Evolutionary conservation across 2,797 vertebrate genomes (phyloP), one percentile per base, ranked within the genome.

Genomic region (Lateolabrax maculatus): DNA sequence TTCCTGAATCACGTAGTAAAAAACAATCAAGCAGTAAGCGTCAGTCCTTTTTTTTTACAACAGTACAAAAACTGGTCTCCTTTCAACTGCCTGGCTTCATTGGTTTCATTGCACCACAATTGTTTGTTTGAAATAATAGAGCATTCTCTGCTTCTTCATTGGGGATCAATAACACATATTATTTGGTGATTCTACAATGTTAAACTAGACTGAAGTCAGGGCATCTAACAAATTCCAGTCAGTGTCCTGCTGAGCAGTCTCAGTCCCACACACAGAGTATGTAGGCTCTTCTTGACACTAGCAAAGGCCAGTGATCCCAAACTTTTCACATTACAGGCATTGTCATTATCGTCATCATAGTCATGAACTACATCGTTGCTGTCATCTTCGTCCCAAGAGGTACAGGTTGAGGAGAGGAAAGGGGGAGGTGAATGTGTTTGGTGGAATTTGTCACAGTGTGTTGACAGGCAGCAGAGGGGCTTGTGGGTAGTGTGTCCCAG

Each of bases 321-420:
- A 84, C 72, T 74, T 85, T 94, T 95, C 95, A 94, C 93, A 93
- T 94, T 94, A 85, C 76, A 91, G 90, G 89, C 86, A 88, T 87
- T 84, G 80, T 89, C 83, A 69, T 72, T 66, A 68, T 81, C 25
- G 13, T 90, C 67, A 70, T 84, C 48, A 67, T 81, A 21, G 52
- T 63, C 53, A 64, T 71, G 67, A 51, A 74, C 72, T 67, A 84
- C 75, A 49, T 74, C 9, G 6, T 69, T 16, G 56, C 77, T 21
- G 18, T 75, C 46, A 25, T 86, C 57, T 29, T 76, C 37, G 12
- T 84, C 39, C 67, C 41, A 12, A 72, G 58, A 65, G 72, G 49
- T 57, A 66, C 12, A 18, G 67, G 56, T 53, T 36, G 55, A 62
- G 79, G 25, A 34, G 71, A 58, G 37, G 63, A 72, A 55, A 58